These are phyloP conservation scores for Paradoxurus hermaphroditus DNA, from an alignment of 2,113 vertebrate species.

Conservation along the genomic window DNA sequence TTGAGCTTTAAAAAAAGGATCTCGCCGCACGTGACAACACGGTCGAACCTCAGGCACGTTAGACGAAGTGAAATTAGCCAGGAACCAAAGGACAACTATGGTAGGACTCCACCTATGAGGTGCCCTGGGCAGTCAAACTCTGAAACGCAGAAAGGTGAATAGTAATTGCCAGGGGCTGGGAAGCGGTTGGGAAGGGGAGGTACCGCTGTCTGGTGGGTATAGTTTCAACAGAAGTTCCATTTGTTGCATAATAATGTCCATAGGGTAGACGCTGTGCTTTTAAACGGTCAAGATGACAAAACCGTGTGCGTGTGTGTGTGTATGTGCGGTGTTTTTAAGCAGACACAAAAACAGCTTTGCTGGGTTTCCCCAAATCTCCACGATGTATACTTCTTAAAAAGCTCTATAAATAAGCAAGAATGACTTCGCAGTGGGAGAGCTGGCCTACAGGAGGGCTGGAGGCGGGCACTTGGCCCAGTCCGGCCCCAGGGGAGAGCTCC, in stretches of 20 bases:
- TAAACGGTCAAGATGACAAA: not conserved
- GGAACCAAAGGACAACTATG: not conserved
- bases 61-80: not conserved
- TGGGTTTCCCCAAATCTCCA: not conserved
- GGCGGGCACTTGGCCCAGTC: not conserved
- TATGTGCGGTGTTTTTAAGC: not conserved
- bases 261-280: not conserved
- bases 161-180: not conserved
- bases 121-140: not conserved
- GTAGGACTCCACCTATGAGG: not conserved
- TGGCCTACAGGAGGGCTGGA: not conserved
- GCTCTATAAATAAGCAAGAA: not conserved
- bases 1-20: not conserved
- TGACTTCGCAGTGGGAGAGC: not conserved
- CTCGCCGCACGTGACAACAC: not conserved
- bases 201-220: not conserved
- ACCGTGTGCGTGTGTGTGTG: not conserved
- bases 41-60: not conserved
- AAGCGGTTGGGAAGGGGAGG: not conserved
- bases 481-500: not conserved
- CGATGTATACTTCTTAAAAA: not conserved
- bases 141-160: not conserved
- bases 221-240: not conserved
- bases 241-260: not conserved
- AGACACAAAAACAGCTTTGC: not conserved